Percentiles rank a stretch among this genome's conserved stretches.
These are phyloP conservation scores for Laothoe populi DNA, from an alignment of 2,888 invertebrate genomes.

Conservation along the genomic window DNA sequence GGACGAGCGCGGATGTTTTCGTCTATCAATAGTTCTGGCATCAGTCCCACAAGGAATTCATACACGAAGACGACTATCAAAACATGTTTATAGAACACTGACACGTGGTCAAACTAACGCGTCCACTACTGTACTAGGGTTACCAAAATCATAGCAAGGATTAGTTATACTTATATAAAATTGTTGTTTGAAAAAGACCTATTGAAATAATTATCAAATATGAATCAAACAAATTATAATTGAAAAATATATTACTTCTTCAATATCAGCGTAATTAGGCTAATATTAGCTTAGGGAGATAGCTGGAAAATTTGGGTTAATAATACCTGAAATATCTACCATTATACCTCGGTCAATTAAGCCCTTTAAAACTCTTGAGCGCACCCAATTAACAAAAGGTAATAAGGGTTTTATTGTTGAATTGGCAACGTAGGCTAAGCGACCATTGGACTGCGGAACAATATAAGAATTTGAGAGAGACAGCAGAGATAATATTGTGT, in stretches of 20 bases:
- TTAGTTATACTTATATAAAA: too few species aligned
- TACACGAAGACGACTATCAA: slow-evolving; percentile 40
- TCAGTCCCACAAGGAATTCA: slow-evolving; percentile 55
- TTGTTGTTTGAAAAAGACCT: too few species aligned
- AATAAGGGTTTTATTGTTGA: background rate
- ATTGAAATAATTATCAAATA: too few species aligned
- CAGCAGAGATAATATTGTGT: too few species aligned
- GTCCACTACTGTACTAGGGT: slow-evolving; percentile 11
- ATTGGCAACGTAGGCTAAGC: background rate
- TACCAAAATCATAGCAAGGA: background rate
- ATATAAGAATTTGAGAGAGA: too few species aligned
- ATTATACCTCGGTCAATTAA: background rate
- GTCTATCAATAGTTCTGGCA: slow-evolving; percentile 69
- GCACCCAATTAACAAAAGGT: background rate
- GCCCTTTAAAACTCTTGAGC: background rate
- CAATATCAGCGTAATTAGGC: background rate
- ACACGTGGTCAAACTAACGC: slow-evolving; percentile 59
- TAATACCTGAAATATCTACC: background rate
- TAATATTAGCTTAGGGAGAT: background rate
- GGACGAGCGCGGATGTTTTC: slow-evolving; percentile 55
- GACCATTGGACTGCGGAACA: too few species aligned
- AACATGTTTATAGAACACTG: slow-evolving; percentile 48
- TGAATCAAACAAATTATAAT: background rate
- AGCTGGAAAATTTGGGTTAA: background rate
- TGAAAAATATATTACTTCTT: background rate